Evolutionary conservation across 2,888 invertebrate species (phyloP).

Genomic region (Aspidiotus destructor): DNA sequence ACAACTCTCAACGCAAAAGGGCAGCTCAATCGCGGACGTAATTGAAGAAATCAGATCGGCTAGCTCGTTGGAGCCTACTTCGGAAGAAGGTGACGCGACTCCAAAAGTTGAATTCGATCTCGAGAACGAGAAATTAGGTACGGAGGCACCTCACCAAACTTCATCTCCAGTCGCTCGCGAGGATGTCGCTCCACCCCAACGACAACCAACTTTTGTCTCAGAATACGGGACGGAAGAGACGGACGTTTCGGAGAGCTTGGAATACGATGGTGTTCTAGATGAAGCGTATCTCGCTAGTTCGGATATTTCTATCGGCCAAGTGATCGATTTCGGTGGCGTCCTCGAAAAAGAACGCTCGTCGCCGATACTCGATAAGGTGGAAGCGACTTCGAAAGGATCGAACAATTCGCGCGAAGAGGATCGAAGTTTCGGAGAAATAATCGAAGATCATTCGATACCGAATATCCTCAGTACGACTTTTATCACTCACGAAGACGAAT

Average conservation of each 20-base stretch:
- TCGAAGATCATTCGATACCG: slow-evolving; percentile 26
- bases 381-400: background rate
- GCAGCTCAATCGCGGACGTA: background rate
- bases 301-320: background rate
- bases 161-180: background rate
- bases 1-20: background rate
- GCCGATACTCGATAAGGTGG: background rate
- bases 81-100: background rate
- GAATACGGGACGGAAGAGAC: slow-evolving; percentile 19
- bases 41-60: slow-evolving; percentile 16
- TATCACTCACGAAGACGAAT: background rate
- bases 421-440: slow-evolving; percentile 23
- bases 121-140: slow-evolving; percentile 12
- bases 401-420: slow-evolving; percentile 15
- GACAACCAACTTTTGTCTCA: background rate
- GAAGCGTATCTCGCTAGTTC: background rate
- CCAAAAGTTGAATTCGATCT: slow-evolving; percentile 8
- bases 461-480: slow-evolving; percentile 9
- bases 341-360: background rate
- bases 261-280: slow-evolving; percentile 15
- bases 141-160: background rate
- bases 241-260: slow-evolving; percentile 25
- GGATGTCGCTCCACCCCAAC: background rate
- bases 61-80: slow-evolving; percentile 3
- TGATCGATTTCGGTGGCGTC: background rate